Base-by-base conservation (phyloP, 1,140 invertebrate species). In the Drosophila burlai region DNA sequence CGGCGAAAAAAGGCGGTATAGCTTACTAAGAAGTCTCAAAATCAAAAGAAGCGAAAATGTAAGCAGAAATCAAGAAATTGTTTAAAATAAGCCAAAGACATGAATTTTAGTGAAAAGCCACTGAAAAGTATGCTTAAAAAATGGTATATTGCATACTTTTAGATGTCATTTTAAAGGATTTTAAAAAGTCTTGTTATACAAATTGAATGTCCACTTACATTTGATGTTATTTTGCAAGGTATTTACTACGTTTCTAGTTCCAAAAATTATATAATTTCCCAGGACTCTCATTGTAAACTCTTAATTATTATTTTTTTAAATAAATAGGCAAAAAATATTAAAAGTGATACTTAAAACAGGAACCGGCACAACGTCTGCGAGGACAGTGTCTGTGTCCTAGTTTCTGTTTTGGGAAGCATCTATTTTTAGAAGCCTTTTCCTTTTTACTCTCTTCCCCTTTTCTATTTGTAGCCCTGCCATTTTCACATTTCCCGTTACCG, bases 321-420 rank as follows among this genome's bases (percentile, higher is more conserved):
- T 6, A n/a, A n/a, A 10, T n/a, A 16, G 16, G 2, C 16, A n/a
- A 10, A 31, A 10, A 50, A 16, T 26, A 50, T n/a, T 11, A 21
- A 11, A 11, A 21, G 4, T 45, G 4, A 46, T 24, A 7, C 46
- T n/a, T 13, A 5, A 21, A 21, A 36, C 3, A 34, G 13, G 0
- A 36, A 9, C 3, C 1, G 5, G 2, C 4, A 24, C 21, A 24
- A 15, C 3, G 10, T 2, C 26, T 18, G 29, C n/a, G 13, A 18
- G 7, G 11, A 26, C 54, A 66, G 47, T 42, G 38, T n/a, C n/a
- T 80, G 66, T 77, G 81, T 65, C 72, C 81, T 73, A 83, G 67
- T 65, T 81, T 75, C 4, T n/a, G 10, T 55, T 54, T 76, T 52
- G 34, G 34, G 47, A 31, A 43, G 42, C 49, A 60, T 58, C 68